These are phyloP conservation scores for Rhinoderma darwinii DNA, from an alignment of 2,113 vertebrate species.

Conservation along the genomic window DNA sequence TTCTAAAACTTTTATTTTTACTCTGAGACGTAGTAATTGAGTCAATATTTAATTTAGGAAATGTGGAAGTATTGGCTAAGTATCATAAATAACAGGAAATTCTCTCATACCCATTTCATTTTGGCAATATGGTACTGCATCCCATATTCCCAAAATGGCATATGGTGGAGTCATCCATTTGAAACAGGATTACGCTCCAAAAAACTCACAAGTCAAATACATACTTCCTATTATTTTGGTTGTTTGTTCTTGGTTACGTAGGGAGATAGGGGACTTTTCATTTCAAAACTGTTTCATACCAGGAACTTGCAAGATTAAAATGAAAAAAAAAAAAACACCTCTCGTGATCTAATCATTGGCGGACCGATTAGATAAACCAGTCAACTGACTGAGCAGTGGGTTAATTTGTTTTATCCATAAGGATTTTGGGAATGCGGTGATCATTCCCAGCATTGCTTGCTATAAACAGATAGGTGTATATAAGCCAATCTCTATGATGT, in stretches of 20 bases:
- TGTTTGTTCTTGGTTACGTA: not conserved
- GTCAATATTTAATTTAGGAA: not conserved
- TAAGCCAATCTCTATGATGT: not conserved
- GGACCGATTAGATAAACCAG: not conserved
- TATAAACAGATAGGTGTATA: not conserved
- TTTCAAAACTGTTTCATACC: not conserved
- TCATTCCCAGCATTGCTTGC: not conserved
- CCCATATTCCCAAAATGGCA: not conserved
- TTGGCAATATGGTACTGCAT: not conserved
- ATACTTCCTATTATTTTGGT: not conserved
- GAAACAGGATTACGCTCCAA: not conserved
- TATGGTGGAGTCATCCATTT: not conserved
- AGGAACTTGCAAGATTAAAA: too few relatives aligned
- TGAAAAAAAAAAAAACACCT: too few relatives aligned
- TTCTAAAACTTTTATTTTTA: not conserved
- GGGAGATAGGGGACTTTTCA: not conserved
- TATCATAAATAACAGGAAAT: not conserved
- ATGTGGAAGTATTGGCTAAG: not conserved
- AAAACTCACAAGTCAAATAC: not conserved
- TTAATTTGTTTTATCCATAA: not conserved
- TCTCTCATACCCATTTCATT: not conserved
- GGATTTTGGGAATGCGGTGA: not conserved
- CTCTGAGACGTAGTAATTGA: not conserved
- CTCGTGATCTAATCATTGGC: too few relatives aligned
- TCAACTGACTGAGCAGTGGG: not conserved